Evolutionary conservation across 2,888 invertebrate genomes (phyloP).

Genomic region (Oxyscelio sp.): DNA sequence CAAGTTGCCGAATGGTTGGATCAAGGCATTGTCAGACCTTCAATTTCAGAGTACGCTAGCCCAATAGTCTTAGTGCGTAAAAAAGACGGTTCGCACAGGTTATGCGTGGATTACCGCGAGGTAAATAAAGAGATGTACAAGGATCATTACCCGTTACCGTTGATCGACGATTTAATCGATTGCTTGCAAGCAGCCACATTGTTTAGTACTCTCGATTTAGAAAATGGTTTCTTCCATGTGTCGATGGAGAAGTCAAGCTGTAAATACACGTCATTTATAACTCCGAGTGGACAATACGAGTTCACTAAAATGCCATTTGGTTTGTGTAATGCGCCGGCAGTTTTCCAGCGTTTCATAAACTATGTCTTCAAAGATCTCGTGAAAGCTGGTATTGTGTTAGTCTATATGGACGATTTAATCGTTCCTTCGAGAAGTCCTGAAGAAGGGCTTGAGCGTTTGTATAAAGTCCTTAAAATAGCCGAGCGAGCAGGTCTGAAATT

Average conservation of each 20-base stretch:
- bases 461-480: slow-evolving; percentile 12
- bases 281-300: slow-evolving; percentile 16
- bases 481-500: slow-evolving; percentile 14
- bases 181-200: background rate
- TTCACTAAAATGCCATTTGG: slow-evolving; percentile 27
- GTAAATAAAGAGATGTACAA: slow-evolving; percentile 4
- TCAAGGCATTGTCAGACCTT: slow-evolving; percentile 26
- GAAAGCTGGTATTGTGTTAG: background rate
- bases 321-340: background rate
- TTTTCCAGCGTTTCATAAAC: slow-evolving; percentile 12
- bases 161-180: slow-evolving; percentile 25
- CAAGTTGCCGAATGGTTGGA: slow-evolving; percentile 23
- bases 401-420: too few species aligned
- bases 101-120: slow-evolving; percentile 28
- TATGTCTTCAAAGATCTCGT: slow-evolving; percentile 56
- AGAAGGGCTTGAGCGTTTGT: slow-evolving; percentile 20
- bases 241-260: background rate
- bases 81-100: slow-evolving; percentile 10
- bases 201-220: slow-evolving; percentile 18
- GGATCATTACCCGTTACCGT: slow-evolving; percentile 21
- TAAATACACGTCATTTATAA: slow-evolving; percentile 8
- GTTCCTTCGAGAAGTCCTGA: slow-evolving; percentile 19
- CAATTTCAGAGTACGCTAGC: slow-evolving; percentile 20
- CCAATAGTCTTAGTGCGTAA: slow-evolving; percentile 16
- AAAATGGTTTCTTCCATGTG: slow-evolving; percentile 29